Percentiles rank a stretch among this genome's conserved stretches.
These are phyloP conservation scores for Megalurothrips usitatus DNA, from an alignment of 2,888 invertebrate species.

Conservation along the genomic window DNA sequence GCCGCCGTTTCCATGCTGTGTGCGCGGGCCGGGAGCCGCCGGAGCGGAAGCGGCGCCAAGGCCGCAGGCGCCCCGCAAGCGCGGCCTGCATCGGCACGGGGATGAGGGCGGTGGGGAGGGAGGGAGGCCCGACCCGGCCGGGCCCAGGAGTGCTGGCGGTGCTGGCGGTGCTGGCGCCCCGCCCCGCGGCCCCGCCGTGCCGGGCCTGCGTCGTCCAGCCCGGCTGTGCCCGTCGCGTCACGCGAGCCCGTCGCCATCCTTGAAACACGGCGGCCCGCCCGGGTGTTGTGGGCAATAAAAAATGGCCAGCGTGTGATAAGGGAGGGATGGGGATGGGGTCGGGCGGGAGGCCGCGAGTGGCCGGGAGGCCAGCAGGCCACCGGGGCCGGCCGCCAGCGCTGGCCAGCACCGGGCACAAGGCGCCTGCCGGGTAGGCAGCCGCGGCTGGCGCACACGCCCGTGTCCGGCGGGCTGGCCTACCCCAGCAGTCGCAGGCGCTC, in stretches of 20 bases:
- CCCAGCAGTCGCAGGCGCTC: too few species aligned
- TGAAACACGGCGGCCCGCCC: background rate
- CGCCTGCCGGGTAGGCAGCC: too few species aligned
- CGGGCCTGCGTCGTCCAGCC: background rate
- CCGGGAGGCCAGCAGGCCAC: background rate
- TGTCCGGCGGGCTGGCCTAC: too few species aligned
- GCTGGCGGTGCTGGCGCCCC: background rate
- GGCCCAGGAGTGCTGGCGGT: background rate
- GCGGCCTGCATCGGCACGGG: background rate
- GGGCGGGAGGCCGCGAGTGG: background rate
- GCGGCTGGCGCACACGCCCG: too few species aligned
- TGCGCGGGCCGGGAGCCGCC: too few species aligned
- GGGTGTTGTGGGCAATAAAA: too few species aligned
- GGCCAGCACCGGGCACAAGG: too few species aligned
- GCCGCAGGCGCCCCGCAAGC: background rate
- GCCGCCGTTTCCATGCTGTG: too few species aligned
- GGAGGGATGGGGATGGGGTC: background rate
- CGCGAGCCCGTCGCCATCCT: background rate
- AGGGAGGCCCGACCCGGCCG: background rate
- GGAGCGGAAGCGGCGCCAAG: too few species aligned
- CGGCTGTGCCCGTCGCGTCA: too few species aligned
- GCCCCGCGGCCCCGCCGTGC: background rate
- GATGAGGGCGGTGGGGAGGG: background rate
- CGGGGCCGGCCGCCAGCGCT: too few species aligned
- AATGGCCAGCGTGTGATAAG: background rate